Evolutionary conservation across 2,888 invertebrate genomes (phyloP).

Genomic region (Torymus aiolomorphi): DNA sequence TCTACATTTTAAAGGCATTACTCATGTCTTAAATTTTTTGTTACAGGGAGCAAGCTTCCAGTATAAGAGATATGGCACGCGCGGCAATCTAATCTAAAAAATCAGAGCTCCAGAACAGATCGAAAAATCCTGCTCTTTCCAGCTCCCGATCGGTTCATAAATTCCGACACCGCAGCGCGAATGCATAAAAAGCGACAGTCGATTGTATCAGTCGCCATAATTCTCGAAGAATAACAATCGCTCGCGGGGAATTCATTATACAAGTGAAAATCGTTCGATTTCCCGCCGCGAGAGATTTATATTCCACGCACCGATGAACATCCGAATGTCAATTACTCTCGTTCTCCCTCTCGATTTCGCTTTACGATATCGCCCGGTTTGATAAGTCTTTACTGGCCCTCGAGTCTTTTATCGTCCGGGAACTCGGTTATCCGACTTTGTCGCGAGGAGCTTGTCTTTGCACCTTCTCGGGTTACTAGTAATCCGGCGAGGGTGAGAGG

Average conservation of each 20-base stretch:
- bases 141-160: not conserved
- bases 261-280: conserved; percentile 22
- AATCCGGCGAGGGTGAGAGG: conserved; percentile 10
- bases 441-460: conserved; percentile 1
- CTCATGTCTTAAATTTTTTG: no score
- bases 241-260: conserved; percentile 8
- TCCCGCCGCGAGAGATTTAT: conserved; percentile 14
- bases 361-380: not conserved
- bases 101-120: not conserved
- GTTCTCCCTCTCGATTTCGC: conserved; percentile 2
- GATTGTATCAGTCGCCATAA: conserved; percentile 8
- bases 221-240: conserved; percentile 20
- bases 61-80: no score
- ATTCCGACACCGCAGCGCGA: not conserved
- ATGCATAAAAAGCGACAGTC: not conserved
- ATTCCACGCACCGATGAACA: conserved; percentile 21
- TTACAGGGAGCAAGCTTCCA: no score
- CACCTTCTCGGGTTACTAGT: conserved; percentile 42
- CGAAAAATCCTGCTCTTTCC: not conserved
- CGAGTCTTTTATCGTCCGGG: conserved; percentile 7
- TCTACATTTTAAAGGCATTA: no score
- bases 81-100: no score
- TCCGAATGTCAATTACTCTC: conserved; percentile 29
- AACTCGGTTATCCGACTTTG: conserved; percentile 1
- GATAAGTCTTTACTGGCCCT: conserved; percentile 18